A percentile compares a stretch with the other conserved stretches of the same genome.
Evolutionary conservation across 2,113 vertebrate species (phyloP).

Genomic region (Cynoglossus semilaevis): DNA sequence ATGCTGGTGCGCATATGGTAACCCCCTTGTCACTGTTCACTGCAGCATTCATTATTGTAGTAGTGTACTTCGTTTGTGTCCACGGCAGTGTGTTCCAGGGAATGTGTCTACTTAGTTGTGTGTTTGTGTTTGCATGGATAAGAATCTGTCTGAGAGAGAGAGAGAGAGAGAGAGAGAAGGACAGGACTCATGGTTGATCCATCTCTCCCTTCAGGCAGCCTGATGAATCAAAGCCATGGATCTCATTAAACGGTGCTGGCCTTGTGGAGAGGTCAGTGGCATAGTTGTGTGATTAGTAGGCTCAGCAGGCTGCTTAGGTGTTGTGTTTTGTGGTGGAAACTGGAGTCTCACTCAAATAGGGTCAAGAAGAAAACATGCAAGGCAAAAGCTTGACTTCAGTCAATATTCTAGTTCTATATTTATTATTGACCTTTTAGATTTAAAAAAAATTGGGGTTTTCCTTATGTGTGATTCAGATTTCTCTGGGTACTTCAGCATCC

Average conservation of each 20-base stretch:
- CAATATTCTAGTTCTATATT: neutral
- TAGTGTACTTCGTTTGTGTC: conserved; percentile 29
- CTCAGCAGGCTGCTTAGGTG: conserved; percentile 29
- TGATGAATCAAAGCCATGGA: conserved; percentile 63
- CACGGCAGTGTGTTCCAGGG: conserved; percentile 19
- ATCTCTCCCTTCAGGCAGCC: conserved; percentile 50
- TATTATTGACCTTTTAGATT: too few relatives aligned
- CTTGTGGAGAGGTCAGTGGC: conserved; percentile 57
- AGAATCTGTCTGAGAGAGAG: conserved; percentile 30
- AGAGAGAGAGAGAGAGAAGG: conserved; percentile 17
- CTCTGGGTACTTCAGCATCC: too few relatives aligned
- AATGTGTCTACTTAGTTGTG: too few relatives aligned
- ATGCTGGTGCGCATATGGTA: conserved; percentile 19
- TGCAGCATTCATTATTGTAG: conserved; percentile 53
- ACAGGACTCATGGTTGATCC: conserved; percentile 34
- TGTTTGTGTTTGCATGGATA: neutral
- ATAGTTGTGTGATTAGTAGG: conserved; percentile 67
- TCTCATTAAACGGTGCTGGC: conserved; percentile 67
- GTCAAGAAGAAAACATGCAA: conserved; percentile 61
- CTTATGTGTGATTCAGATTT: too few relatives aligned
- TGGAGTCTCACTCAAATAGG: conserved; percentile 26
- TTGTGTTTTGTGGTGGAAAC: conserved; percentile 22
- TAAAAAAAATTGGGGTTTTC: too few relatives aligned
- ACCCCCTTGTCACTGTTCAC: conserved; percentile 37
- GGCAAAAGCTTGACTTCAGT: conserved; percentile 25